phyloP scores from a whole-genome alignment of 2,888 invertebrate genomes.

The Rotaria sp. region DNA sequence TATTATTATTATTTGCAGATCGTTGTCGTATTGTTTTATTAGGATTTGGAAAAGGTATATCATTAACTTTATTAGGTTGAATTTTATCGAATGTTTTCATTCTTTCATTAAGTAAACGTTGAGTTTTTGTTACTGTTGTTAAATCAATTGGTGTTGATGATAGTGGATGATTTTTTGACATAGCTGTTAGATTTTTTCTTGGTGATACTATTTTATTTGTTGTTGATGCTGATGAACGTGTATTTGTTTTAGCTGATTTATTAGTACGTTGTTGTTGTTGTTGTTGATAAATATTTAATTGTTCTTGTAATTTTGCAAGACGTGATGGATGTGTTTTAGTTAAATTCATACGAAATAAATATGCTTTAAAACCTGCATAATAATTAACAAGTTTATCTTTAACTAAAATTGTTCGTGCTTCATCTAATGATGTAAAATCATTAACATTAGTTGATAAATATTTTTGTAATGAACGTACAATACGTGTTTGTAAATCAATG shows the following conservation, averaged over 20 bases:
- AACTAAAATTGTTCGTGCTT: conserved; percentile 29
- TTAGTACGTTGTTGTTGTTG: background rate
- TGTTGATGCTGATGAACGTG: background rate
- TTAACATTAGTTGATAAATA: background rate
- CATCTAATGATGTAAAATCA: conserved; percentile 32
- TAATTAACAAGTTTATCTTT: conserved; percentile 36
- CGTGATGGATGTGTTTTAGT: background rate
- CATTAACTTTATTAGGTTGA: background rate
- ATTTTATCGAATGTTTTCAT: background rate
- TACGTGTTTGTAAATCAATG: background rate
- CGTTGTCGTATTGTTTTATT: background rate
- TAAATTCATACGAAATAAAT: background rate
- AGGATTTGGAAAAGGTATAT: background rate
- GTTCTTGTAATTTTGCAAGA: background rate
- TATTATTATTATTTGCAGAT: background rate
- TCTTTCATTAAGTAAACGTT: background rate
- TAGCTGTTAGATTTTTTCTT: background rate
- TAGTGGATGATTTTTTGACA: background rate
- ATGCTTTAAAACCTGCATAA: conserved; percentile 38
- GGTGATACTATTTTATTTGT: background rate
- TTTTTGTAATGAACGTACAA: conserved; percentile 10
- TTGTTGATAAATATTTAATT: background rate
- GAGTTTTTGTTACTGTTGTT: background rate
- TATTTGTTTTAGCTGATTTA: background rate
- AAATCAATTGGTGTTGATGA: background rate